Conservation (phyloP, 2,888 invertebrate species). For the Coecobrya sp. region DNA sequence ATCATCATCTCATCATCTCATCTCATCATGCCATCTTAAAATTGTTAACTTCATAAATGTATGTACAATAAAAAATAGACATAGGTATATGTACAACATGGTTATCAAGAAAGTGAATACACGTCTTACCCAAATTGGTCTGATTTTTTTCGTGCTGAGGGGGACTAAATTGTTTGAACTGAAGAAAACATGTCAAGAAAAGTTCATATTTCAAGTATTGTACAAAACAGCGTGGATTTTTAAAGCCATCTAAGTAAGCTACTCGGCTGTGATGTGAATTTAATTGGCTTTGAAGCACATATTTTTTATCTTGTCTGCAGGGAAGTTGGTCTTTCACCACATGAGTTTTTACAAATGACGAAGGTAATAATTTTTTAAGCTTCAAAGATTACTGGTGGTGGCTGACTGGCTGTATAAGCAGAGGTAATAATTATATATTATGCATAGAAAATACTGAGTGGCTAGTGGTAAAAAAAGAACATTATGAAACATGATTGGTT, state of each 20-base stretch:
- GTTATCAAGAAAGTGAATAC: no score
- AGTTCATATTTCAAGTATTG: neutral
- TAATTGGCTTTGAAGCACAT: constrained; percentile 51
- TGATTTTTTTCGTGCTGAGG: constrained; percentile 8
- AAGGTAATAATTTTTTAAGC: neutral
- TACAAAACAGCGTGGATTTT: neutral
- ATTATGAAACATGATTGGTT: constrained; percentile 44
- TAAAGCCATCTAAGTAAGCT: neutral
- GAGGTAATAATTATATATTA: neutral
- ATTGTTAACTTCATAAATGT: neutral
- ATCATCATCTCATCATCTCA: constrained; percentile 4
- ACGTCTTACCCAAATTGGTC: constrained; percentile 8
- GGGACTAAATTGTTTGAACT: neutral
- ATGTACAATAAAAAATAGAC: no score
- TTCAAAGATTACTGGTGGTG: constrained; percentile 31
- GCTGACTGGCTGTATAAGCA: neutral
- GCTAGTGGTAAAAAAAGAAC: neutral
- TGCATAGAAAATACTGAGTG: neutral
- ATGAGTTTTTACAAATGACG: constrained; percentile 38
- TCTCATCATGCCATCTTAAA: constrained; percentile 4
- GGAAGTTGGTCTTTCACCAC: constrained; percentile 45
- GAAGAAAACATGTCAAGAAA: neutral
- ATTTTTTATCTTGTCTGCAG: neutral
- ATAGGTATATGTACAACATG: no score
- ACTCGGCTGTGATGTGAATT: constrained; percentile 39